These are phyloP conservation scores for Trilocha varians DNA, from an alignment of 2,888 invertebrate species.

Conservation along the genomic window DNA sequence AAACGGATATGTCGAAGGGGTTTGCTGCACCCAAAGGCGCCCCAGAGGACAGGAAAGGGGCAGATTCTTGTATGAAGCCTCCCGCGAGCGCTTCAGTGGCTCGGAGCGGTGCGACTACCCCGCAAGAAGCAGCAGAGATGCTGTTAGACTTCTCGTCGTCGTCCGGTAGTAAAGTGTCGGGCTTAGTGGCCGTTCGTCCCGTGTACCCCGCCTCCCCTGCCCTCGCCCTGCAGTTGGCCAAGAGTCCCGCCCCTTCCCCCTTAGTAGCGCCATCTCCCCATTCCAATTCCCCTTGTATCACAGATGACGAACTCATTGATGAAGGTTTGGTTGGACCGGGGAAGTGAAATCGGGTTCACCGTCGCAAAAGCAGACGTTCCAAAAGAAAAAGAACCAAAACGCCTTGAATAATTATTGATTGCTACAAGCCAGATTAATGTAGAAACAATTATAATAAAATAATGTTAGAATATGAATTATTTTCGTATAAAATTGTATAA, in stretches of 20 bases:
- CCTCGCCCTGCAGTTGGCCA: constrained; percentile 82
- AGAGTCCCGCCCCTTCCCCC: constrained; percentile 82
- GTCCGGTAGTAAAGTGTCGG: constrained; percentile 71
- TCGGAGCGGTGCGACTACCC: constrained; percentile 59
- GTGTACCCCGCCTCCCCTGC: constrained; percentile 78
- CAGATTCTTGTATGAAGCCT: constrained; percentile 63
- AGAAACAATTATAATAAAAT: background rate
- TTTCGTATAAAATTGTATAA: background rate
- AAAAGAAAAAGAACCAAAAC: background rate
- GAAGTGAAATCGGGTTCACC: constrained; percentile 64
- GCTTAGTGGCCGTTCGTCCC: constrained; percentile 69
- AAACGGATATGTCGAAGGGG: constrained; percentile 61
- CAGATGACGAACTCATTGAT: constrained; percentile 93
- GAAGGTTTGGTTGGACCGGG: constrained; percentile 86
- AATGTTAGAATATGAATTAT: background rate
- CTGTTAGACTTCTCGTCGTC: constrained; percentile 77
- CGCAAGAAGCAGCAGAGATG: constrained; percentile 77
- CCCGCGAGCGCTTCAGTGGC: constrained; percentile 57
- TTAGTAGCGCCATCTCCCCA: constrained; percentile 78
- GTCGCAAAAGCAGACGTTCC: background rate
- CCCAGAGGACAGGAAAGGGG: constrained; percentile 60
- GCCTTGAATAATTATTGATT: background rate
- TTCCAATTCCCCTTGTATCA: constrained; percentile 84
- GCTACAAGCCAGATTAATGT: background rate
- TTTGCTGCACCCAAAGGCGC: constrained; percentile 61